These are phyloP conservation scores for Parazoanthus swiftii DNA, from an alignment of 92 coral and sea anemone genomes.

Conservation along the genomic window DNA sequence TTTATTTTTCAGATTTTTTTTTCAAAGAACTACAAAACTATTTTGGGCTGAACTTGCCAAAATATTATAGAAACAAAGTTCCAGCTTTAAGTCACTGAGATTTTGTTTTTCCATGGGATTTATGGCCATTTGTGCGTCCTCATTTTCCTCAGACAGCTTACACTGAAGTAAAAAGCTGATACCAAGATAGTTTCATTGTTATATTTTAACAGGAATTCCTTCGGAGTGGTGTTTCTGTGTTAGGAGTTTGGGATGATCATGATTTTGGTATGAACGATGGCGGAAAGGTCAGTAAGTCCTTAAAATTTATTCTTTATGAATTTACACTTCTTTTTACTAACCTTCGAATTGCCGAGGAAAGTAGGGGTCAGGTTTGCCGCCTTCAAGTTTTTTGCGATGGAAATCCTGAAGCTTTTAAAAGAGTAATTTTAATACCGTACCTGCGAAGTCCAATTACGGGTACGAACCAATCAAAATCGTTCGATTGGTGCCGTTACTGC, in stretches of 20 bases:
- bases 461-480: no score
- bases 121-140: background rate
- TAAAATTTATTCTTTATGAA: background rate
- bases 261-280: slow-evolving; percentile 95
- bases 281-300: slow-evolving; percentile 74
- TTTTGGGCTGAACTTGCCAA: background rate
- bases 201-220: slow-evolving; percentile 67
- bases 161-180: no score
- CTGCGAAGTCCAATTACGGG: no score
- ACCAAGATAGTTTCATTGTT: background rate
- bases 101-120: background rate
- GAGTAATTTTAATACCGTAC: no score
- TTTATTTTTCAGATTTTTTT: no score
- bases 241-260: slow-evolving; percentile 98
- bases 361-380: background rate
- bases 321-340: no score
- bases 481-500: no score
- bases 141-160: background rate
- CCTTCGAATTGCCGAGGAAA: no score
- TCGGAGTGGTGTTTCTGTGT: slow-evolving; percentile 63
- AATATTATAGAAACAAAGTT: background rate
- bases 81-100: background rate
- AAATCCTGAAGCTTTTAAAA: background rate
- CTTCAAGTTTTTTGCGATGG: no score
- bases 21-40: no score